Percentiles rank a stretch among this genome's conserved stretches.
These are phyloP conservation scores for Xestoiulus laeticollis DNA, from an alignment of 2,888 invertebrate genomes.

Conservation along the genomic window DNA sequence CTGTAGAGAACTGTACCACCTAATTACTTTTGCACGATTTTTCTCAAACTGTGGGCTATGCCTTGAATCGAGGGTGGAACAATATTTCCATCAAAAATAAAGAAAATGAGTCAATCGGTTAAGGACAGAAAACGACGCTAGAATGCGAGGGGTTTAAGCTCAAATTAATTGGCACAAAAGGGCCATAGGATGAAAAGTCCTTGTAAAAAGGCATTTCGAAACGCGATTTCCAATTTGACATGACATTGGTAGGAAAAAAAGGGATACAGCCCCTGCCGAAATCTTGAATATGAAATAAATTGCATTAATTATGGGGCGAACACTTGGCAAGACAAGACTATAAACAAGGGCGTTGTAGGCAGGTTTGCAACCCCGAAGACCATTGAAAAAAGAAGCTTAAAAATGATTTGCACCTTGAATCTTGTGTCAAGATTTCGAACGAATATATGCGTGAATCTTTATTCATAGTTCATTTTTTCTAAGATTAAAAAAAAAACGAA, in stretches of 20 bases:
- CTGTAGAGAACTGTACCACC: background rate
- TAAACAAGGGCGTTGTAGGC: background rate
- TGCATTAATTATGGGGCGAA: background rate
- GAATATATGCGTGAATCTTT: too few species aligned
- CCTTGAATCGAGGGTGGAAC: constrained; percentile 12
- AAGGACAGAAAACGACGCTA: background rate
- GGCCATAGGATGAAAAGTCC: background rate
- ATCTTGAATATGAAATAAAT: background rate
- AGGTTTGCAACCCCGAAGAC: background rate
- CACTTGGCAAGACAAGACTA: background rate
- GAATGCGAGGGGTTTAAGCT: background rate
- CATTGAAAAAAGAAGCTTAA: too few species aligned
- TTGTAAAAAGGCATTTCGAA: background rate
- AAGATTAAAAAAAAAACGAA: too few species aligned
- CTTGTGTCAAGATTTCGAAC: too few species aligned
- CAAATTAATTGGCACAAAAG: background rate
- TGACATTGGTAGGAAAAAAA: background rate
- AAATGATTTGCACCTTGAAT: too few species aligned
- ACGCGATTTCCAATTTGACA: background rate
- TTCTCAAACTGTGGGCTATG: background rate
- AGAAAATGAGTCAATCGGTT: constrained; percentile 20
- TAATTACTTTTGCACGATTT: background rate
- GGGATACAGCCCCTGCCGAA: background rate
- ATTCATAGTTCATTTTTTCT: too few species aligned
- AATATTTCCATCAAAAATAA: background rate